A percentile compares a stretch with the other conserved stretches of the same genome.
These are phyloP conservation scores for Elaphurus davidianus DNA, from an alignment of 2,113 vertebrate genomes.

Conservation along the genomic window DNA sequence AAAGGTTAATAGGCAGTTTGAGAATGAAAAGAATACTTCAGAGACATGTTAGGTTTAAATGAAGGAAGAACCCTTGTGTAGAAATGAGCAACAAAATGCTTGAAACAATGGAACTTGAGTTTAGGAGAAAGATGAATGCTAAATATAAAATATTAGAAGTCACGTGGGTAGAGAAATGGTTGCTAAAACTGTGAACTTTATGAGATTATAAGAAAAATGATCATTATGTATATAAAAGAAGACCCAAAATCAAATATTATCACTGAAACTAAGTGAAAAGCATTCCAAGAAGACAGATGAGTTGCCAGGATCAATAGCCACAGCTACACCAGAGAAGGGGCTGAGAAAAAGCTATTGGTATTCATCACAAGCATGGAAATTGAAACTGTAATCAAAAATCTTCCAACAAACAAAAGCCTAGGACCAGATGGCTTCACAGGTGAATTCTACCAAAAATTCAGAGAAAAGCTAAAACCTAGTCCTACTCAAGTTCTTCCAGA, in stretches of 20 bases:
- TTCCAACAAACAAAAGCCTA: neutral
- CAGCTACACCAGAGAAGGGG: neutral
- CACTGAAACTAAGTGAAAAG: neutral
- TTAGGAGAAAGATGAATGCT: neutral
- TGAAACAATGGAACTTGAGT: neutral
- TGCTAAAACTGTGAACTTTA: neutral
- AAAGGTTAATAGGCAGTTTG: neutral
- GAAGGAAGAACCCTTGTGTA: neutral
- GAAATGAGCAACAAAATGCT: neutral
- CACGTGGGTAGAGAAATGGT: neutral
- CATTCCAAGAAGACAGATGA: neutral
- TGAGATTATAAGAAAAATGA: neutral
- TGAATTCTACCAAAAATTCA: neutral
- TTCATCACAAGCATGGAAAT: neutral
- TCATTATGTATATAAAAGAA: neutral
- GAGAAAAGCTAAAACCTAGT: neutral
- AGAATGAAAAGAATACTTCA: neutral
- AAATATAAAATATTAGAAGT: neutral
- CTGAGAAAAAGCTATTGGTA: neutral
- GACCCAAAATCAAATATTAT: neutral
- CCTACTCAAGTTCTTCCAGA: neutral
- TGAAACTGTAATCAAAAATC: neutral
- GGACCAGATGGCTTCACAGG: neutral
- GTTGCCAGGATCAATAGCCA: neutral
- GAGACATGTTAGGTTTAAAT: neutral